These are phyloP conservation scores for Drosophila prolongata DNA, from an alignment of 2,888 invertebrate genomes.

Conservation along the genomic window DNA sequence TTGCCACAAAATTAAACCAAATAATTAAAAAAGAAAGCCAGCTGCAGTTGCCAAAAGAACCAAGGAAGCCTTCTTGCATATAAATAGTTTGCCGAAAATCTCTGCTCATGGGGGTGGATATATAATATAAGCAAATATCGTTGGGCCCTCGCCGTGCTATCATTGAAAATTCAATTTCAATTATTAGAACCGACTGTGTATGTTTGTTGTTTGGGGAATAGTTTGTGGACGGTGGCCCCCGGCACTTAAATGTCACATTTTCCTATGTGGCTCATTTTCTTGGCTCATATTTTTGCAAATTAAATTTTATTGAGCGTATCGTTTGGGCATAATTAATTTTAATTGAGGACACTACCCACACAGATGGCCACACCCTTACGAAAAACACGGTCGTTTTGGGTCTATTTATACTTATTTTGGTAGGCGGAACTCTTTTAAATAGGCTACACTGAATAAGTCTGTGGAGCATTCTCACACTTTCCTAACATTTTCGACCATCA, in stretches of 20 bases:
- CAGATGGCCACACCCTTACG: conserved; percentile 25
- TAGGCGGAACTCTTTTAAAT: conserved; percentile 22
- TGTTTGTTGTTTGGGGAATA: conserved; percentile 27
- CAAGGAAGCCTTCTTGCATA: conserved; percentile 63
- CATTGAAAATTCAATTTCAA: conserved; percentile 79
- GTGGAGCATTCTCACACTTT: not conserved
- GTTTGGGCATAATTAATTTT: conserved; percentile 79
- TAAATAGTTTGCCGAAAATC: conserved; percentile 69
- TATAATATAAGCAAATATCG: conserved; percentile 6
- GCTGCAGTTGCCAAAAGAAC: conserved; percentile 55
- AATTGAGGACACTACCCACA: conserved; percentile 72
- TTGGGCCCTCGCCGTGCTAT: conserved; percentile 48
- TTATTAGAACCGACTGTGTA: conserved; percentile 54
- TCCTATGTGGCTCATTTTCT: conserved; percentile 65
- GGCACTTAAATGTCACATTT: conserved; percentile 66
- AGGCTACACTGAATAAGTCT: not conserved
- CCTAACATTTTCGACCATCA: not conserved
- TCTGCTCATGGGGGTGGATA: conserved; percentile 27
- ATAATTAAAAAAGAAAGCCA: not conserved
- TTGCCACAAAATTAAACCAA: not conserved
- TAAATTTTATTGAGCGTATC: conserved; percentile 81
- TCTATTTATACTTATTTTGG: conserved; percentile 25
- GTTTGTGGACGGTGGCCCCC: conserved; percentile 29
- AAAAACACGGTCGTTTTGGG: conserved; percentile 32
- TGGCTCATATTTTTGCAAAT: conserved; percentile 75